phyloP scores from a whole-genome alignment of 2,113 vertebrate species.

The Passer domesticus region DNA sequence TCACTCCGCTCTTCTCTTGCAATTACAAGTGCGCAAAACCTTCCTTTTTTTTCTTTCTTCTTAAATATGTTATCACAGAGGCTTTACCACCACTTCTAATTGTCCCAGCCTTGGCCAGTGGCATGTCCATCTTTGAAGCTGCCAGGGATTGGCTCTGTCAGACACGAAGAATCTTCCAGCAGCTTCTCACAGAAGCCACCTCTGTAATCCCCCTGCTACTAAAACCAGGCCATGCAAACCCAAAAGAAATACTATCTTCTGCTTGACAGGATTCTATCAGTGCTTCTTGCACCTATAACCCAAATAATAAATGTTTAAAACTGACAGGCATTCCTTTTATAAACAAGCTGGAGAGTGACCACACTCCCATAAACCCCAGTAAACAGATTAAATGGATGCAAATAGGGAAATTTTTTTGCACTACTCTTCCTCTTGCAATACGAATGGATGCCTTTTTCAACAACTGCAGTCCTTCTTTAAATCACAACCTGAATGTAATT shows the following conservation, averaged over 20 bases:
- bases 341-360: not conserved
- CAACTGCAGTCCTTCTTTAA: not conserved
- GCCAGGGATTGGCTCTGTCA: not conserved
- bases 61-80: not conserved
- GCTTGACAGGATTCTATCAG: not conserved
- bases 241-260: not conserved
- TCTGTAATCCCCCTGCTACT: fast-evolving
- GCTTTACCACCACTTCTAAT: fast-evolving
- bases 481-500: not conserved
- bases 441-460: not conserved
- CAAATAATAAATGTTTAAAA: not conserved
- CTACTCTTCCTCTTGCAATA: not conserved
- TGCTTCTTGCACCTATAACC: not conserved
- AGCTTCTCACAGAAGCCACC: not conserved
- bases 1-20: fast-evolving
- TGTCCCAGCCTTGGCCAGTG: not conserved
- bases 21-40: not conserved
- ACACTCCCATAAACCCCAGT: not conserved
- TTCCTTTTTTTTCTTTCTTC: no score
- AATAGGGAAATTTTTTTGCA: not conserved
- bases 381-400: not conserved
- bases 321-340: not conserved
- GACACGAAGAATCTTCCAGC: not conserved
- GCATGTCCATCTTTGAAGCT: fast-evolving
- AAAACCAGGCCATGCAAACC: not conserved